Evolutionary conservation across 2,113 vertebrate genomes (phyloP).

Genomic region (Phaethon lepturus): DNA sequence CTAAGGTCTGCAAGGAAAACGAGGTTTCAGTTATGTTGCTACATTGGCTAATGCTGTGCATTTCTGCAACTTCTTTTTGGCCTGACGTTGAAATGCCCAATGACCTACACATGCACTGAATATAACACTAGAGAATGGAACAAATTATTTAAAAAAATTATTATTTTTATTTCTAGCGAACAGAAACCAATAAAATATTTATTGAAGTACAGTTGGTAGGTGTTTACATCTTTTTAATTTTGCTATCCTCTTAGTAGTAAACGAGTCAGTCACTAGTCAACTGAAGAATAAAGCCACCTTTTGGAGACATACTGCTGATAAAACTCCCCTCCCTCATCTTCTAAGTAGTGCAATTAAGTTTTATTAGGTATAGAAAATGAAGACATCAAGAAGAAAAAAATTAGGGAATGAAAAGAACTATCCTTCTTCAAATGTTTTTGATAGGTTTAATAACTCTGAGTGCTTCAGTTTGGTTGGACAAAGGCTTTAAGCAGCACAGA

Average conservation of each 20-base stretch:
- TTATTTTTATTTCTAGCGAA: not conserved
- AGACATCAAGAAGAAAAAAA: not conserved
- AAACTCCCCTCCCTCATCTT: fast-evolving
- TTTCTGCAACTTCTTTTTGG: not conserved
- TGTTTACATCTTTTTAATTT: not conserved
- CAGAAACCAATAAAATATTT: not conserved
- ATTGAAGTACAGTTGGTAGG: not conserved
- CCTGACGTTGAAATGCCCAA: not conserved
- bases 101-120: not conserved
- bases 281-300: not conserved
- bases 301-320: not conserved
- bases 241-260: not conserved
- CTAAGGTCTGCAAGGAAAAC: not conserved
- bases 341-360: not conserved
- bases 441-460: not conserved
- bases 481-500: not conserved
- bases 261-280: not conserved
- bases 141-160: not conserved
- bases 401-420: not conserved
- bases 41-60: not conserved
- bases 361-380: not conserved
- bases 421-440: not conserved
- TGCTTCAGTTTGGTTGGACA: not conserved
- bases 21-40: not conserved
- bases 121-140: not conserved